Base-by-base conservation (phyloP, 2,888 invertebrate genomes). In the Callyntrura sp. region DNA sequence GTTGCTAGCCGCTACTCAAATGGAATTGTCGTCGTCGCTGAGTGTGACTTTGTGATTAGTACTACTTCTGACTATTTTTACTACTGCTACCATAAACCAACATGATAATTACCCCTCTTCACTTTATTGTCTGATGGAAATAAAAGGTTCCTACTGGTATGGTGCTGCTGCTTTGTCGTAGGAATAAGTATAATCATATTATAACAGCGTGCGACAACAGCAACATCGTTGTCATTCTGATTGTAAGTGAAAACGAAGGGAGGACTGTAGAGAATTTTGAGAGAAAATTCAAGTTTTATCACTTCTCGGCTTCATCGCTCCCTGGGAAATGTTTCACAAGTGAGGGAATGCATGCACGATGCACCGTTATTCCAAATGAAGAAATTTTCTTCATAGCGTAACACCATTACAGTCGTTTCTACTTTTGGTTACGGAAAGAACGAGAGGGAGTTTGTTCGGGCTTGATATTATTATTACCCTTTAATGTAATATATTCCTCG, bases 401-500 rank as follows among this genome's bases (percentile, higher is more conserved):
- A 23, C 23, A 6, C 23, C n/a, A 62, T 62, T 62, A n/a, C 14
- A 23, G 3, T 35, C 51, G 11, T 51, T n/a, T 14, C 65, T 23
- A 28, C 65, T 28, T 28, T 57, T 1, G 5, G 23, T 23, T 62
- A n/a, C 14, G 5, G 23, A 23, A n/a, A 28, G 9, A 14, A 4
- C 60, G 11, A 60, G 55, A 4, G 28, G 51, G 9, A 73, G 48
- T 73, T 35, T 35, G 48, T 48, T 43, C 73, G 8, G 5, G 73
- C 48, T 73, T 73, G 48, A 48, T 73, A 73, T 73, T 73, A 73
- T 73, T 73, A 73, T 73, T 48, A 14, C 73, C 23, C 73, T 48
- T 73, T 73, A 73, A 73, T 73, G 73, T 48, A 73, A 73, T 73
- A 48, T 73, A 73, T 73, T 73, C 73, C 73, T 48, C 23, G 48